Evolutionary conservation across 2,797 vertebrate species (phyloP).

Genomic region (Sebastes baramenuke): DNA sequence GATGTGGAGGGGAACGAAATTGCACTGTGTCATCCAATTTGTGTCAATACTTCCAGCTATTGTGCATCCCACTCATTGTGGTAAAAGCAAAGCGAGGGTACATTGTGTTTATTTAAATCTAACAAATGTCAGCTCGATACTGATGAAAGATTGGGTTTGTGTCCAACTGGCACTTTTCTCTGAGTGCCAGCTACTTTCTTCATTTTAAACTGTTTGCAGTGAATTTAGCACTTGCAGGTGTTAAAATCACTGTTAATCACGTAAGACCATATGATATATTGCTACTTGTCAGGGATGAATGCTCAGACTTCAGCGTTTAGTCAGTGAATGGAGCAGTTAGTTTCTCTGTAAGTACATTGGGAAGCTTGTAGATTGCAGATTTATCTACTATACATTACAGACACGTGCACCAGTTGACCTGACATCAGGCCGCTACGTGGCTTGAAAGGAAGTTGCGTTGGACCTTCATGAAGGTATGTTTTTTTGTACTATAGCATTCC

Average conservation of each 20-base stretch:
- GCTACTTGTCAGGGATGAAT: background rate
- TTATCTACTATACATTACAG: background rate
- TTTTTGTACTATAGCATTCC: conserved; percentile 27
- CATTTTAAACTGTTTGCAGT: background rate
- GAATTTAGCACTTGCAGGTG: background rate
- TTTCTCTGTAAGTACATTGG: background rate
- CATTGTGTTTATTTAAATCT: background rate
- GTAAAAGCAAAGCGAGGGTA: background rate
- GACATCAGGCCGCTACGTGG: conserved; percentile 15
- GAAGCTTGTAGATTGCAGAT: conserved; percentile 5
- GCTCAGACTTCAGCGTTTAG: background rate
- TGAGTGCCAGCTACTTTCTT: background rate
- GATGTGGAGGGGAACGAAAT: background rate
- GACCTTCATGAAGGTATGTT: conserved; percentile 23
- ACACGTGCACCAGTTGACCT: conserved; percentile 4
- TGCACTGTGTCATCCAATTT: background rate
- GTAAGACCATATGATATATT: background rate
- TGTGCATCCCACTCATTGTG: background rate
- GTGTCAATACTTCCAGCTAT: background rate
- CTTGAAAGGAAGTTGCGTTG: conserved; percentile 22
- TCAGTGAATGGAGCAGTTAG: background rate
- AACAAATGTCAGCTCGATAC: background rate
- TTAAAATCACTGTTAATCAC: background rate
- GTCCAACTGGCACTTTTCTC: background rate
- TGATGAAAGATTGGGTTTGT: background rate